A percentile compares a stretch with the other conserved stretches of the same genome.
Conservation (phyloP, 2,113 vertebrate species). For the Micromys minutus region DNA sequence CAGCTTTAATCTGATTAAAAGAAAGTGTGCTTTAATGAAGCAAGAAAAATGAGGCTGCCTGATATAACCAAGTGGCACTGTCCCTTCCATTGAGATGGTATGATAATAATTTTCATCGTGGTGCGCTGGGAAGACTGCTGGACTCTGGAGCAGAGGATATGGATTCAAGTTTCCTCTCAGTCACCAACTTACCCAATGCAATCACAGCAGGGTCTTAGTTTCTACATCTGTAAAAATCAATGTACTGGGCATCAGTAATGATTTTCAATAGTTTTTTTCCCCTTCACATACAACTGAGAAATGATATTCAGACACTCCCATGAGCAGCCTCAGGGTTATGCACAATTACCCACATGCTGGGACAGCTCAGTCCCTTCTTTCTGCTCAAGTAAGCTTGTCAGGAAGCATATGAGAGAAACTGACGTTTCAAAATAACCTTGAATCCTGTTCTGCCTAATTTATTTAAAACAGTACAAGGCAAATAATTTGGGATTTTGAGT, state of each 20-base stretch:
- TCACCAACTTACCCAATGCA: neutral
- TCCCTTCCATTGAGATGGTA: constrained; percentile 53
- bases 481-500: constrained; percentile 54
- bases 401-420: neutral
- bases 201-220: constrained; percentile 2
- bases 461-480: constrained; percentile 54
- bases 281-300: constrained; percentile 51
- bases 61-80: constrained; percentile 71
- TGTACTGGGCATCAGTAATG: neutral
- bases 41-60: constrained; percentile 75
- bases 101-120: constrained; percentile 65
- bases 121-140: neutral
- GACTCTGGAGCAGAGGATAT: neutral
- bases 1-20: constrained; percentile 87
- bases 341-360: constrained; percentile 14
- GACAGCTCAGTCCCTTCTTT: neutral
- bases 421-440: constrained; percentile 60
- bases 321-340: constrained; percentile 5
- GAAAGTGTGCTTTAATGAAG: constrained; percentile 68
- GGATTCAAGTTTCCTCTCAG: constrained; percentile 36
- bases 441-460: constrained; percentile 45
- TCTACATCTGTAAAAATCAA: constrained; percentile 50
- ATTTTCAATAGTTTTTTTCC: constrained; percentile 8
- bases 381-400: constrained; percentile 35
- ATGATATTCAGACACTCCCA: neutral